A percentile compares a stretch with the other conserved stretches of the same genome.
phyloP scores from a whole-genome alignment of 2,113 vertebrate genomes.

The Syrrhaptes paradoxus region DNA sequence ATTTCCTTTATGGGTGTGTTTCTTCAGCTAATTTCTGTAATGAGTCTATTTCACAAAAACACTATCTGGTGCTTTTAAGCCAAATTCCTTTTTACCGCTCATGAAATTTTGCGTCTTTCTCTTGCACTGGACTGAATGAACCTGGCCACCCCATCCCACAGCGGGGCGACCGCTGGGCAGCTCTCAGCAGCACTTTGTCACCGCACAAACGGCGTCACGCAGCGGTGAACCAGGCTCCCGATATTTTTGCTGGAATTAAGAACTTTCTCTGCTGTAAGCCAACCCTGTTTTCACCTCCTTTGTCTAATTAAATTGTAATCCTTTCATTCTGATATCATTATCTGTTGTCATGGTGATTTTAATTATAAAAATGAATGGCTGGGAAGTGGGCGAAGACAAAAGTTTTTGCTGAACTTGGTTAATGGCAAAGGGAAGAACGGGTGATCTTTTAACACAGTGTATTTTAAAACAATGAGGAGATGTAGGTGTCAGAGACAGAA shows the following conservation, averaged over 20 bases:
- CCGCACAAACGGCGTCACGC: not conserved
- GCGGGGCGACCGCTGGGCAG: not conserved
- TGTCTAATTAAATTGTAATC: conserved; percentile 21
- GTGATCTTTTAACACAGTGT: not conserved
- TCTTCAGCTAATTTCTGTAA: not conserved
- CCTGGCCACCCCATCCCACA: fast-evolving
- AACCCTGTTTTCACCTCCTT: not conserved
- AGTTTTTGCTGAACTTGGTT: conserved; percentile 19
- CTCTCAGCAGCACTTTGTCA: not conserved
- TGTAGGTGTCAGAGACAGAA: not conserved
- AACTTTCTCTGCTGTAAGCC: not conserved
- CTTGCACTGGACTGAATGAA: not conserved
- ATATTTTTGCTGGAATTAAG: not conserved
- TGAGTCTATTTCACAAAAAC: not conserved
- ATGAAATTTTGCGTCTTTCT: not conserved
- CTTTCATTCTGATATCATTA: conserved; percentile 23
- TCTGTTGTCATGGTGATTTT: conserved; percentile 49
- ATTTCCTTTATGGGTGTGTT: not conserved
- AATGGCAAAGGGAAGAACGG: not conserved
- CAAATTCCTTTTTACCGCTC: not conserved
- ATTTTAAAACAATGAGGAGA: conserved; percentile 2
- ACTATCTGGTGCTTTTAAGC: not conserved
- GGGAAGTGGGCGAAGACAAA: conserved; percentile 1
- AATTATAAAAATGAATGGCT: conserved; percentile 21
- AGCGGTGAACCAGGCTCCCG: not conserved